Evolutionary conservation across 2,888 invertebrate species (phyloP).

Genomic region (Sepioteuthis lessoniana): DNA sequence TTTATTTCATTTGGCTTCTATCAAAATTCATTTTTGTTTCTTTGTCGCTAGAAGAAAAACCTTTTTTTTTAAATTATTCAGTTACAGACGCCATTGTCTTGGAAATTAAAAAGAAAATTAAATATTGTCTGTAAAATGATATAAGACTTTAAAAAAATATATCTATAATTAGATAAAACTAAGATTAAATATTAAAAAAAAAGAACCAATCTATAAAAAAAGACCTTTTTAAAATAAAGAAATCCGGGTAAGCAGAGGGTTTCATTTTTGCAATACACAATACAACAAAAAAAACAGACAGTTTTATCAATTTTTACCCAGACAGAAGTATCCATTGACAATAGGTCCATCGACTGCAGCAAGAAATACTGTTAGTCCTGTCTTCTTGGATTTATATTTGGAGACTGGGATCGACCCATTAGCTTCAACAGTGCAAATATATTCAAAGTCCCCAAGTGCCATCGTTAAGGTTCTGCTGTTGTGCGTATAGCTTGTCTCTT

Average conservation of each 20-base stretch:
- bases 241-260: too few species aligned
- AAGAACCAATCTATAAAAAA: too few species aligned
- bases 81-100: slow-evolving; percentile 24
- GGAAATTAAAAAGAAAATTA: background rate
- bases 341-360: slow-evolving; percentile 92
- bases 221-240: too few species aligned
- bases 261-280: too few species aligned
- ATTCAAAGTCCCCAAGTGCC: slow-evolving; percentile 59
- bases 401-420: slow-evolving; percentile 82
- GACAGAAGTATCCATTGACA: slow-evolving; percentile 89
- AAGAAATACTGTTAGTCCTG: slow-evolving; percentile 87
- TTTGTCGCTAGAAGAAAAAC: background rate
- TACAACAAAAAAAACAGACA: too few species aligned
- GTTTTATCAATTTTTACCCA: slow-evolving; percentile 80
- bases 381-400: slow-evolving; percentile 85
- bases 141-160: too few species aligned
- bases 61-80: too few species aligned
- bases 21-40: background rate
- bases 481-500: background rate
- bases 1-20: too few species aligned
- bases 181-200: background rate
- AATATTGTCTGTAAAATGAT: too few species aligned
- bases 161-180: background rate
- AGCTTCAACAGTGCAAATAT: slow-evolving; percentile 64
- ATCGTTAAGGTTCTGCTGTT: background rate